phyloP scores from a whole-genome alignment of 2,888 invertebrate genomes.

The Chrysolina oricalcia region DNA sequence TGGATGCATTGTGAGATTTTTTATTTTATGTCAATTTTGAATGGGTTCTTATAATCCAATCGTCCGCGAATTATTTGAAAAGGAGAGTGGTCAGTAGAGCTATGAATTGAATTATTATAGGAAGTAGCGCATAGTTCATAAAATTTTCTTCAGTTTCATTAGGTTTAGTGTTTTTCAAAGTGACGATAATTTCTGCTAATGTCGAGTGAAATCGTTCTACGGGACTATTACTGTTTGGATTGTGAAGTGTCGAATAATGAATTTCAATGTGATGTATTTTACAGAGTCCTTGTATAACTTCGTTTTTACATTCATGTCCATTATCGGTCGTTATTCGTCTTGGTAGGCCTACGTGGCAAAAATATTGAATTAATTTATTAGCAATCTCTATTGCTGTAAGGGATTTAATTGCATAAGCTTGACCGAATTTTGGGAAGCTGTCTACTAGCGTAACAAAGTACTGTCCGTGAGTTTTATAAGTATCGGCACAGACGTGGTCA shows the following conservation, averaged over 20 bases:
- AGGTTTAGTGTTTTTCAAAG: constrained; percentile 5
- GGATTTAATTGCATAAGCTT: constrained; percentile 24
- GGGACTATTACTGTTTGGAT: constrained; percentile 22
- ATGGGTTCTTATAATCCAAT: constrained; percentile 19
- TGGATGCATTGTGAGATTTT: neutral
- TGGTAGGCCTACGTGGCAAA: constrained; percentile 19
- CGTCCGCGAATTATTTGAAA: constrained; percentile 31
- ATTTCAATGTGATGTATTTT: constrained; percentile 13
- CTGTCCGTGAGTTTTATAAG: constrained; percentile 2
- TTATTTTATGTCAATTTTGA: constrained; percentile 13
- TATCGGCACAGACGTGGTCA: constrained; percentile 27
- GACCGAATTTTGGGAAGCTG: neutral
- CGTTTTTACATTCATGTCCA: constrained; percentile 31
- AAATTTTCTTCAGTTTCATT: constrained; percentile 1
- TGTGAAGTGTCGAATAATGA: constrained; percentile 12
- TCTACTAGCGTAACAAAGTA: constrained; percentile 25
- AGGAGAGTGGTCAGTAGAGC: constrained; percentile 20
- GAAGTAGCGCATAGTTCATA: constrained; percentile 29
- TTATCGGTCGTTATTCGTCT: constrained; percentile 25
- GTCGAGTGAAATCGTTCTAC: constrained; percentile 26
- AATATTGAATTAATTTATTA: constrained; percentile 22
- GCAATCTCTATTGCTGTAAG: constrained; percentile 5
- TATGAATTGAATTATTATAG: constrained; percentile 37
- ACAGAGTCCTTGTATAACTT: constrained; percentile 9
- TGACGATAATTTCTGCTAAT: neutral